These are phyloP conservation scores for Thalpophila matura DNA, from an alignment of 2,888 invertebrate species.

Conservation along the genomic window DNA sequence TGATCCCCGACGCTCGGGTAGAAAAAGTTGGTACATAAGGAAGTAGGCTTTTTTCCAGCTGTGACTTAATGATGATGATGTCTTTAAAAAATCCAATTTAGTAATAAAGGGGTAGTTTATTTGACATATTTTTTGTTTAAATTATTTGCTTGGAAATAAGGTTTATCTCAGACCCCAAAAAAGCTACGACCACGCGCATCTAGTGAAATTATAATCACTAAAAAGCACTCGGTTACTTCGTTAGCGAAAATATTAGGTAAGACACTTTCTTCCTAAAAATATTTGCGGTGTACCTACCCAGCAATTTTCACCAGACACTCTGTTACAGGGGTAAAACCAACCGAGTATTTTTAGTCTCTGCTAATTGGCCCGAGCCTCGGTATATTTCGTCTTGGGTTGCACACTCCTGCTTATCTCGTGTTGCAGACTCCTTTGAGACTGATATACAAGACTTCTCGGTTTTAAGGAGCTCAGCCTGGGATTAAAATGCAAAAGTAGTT, in stretches of 20 bases:
- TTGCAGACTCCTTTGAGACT: constrained; percentile 54
- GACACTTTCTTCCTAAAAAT: neutral
- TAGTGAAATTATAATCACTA: too few relatives aligned
- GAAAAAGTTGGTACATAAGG: too few relatives aligned
- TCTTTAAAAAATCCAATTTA: too few relatives aligned
- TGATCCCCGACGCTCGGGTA: too few relatives aligned
- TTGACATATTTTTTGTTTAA: too few relatives aligned
- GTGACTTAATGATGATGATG: too few relatives aligned
- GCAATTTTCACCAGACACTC: constrained; percentile 10
- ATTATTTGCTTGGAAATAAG: too few relatives aligned
- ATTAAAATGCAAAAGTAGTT: constrained; percentile 13
- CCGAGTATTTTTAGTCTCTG: constrained; percentile 39
- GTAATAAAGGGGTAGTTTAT: too few relatives aligned
- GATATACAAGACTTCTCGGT: constrained; percentile 35
- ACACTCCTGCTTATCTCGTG: constrained; percentile 51
- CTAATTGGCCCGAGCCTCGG: constrained; percentile 47
- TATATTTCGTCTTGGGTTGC: constrained; percentile 52
- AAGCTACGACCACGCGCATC: neutral
- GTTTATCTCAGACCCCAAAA: neutral
- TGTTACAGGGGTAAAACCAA: neutral
- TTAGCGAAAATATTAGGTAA: neutral
- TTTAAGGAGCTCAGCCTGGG: constrained; percentile 8
- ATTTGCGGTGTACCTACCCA: neutral
- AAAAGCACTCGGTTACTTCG: neutral
- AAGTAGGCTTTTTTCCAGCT: too few relatives aligned